Percentiles rank a stretch among this genome's conserved stretches.
Evolutionary conservation across 2,888 invertebrate genomes (phyloP).

Genomic region (Drosophila prostipennis): DNA sequence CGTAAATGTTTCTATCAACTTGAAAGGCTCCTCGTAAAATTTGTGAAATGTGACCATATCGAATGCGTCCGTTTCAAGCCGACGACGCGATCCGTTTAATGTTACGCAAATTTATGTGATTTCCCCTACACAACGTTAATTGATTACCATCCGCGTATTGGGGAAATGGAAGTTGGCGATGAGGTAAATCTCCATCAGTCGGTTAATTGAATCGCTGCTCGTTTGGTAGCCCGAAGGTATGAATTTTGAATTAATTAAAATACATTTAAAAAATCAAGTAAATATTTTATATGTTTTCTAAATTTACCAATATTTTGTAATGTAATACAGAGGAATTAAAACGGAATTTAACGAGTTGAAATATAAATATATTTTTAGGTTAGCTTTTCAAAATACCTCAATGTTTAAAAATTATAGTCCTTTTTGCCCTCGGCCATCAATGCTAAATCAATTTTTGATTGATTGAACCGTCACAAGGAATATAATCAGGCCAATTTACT

Average conservation of each 20-base stretch:
- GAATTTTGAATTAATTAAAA: too few relatives aligned
- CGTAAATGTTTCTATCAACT: constrained; percentile 75
- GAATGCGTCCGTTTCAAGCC: constrained; percentile 44
- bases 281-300: too few relatives aligned
- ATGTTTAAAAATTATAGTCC: too few relatives aligned
- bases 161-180: constrained; percentile 9
- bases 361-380: too few relatives aligned
- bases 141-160: constrained; percentile 67
- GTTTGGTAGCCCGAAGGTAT: neutral
- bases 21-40: constrained; percentile 72
- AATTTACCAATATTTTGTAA: too few relatives aligned
- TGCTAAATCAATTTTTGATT: constrained; percentile 1
- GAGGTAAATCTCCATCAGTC: constrained; percentile 5
- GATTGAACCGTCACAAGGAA: constrained; percentile 13
- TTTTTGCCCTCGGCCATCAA: neutral
- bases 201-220: constrained; percentile 1
- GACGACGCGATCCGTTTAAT: constrained; percentile 64
- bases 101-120: constrained; percentile 80
- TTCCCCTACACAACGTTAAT: constrained; percentile 79
- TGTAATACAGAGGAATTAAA: too few relatives aligned
- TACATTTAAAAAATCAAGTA: too few relatives aligned
- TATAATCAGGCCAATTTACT: constrained; percentile 16
- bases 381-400: too few relatives aligned
- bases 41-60: constrained; percentile 68
- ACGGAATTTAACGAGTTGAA: too few relatives aligned